Evolutionary conservation across 2,113 vertebrate genomes (phyloP).

Genomic region (Gavia stellata): DNA sequence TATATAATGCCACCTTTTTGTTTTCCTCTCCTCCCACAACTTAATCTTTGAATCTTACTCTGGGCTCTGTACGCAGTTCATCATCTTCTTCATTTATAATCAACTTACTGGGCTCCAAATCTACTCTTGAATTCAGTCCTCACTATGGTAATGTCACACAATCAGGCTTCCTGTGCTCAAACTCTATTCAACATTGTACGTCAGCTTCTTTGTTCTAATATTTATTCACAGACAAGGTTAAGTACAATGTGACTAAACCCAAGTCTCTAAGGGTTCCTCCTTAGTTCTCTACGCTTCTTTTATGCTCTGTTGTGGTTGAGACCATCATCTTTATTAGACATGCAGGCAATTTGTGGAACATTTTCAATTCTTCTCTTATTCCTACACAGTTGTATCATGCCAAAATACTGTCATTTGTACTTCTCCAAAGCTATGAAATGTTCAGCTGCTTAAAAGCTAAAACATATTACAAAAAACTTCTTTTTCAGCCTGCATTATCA

Average conservation of each 20-base stretch:
- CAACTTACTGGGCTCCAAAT: neutral
- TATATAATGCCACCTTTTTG: neutral
- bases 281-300: neutral
- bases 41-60: neutral
- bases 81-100: neutral
- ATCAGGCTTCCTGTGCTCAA: neutral
- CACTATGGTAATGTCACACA: neutral
- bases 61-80: neutral
- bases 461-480: neutral
- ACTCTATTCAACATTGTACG: neutral
- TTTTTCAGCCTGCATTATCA: neutral
- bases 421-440: neutral
- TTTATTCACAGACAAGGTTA: neutral
- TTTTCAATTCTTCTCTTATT: conserved; percentile 15
- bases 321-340: conserved; percentile 42
- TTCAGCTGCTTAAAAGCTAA: neutral
- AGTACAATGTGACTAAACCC: neutral
- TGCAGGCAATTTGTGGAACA: conserved; percentile 17
- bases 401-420: neutral
- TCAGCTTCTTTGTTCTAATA: neutral
- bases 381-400: neutral
- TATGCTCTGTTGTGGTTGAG: conserved; percentile 26
- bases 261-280: neutral
- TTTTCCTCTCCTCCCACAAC: neutral
- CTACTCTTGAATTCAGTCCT: neutral